phyloP scores from a whole-genome alignment of 2,888 invertebrate genomes.

The Cataglyphis albicans region DNA sequence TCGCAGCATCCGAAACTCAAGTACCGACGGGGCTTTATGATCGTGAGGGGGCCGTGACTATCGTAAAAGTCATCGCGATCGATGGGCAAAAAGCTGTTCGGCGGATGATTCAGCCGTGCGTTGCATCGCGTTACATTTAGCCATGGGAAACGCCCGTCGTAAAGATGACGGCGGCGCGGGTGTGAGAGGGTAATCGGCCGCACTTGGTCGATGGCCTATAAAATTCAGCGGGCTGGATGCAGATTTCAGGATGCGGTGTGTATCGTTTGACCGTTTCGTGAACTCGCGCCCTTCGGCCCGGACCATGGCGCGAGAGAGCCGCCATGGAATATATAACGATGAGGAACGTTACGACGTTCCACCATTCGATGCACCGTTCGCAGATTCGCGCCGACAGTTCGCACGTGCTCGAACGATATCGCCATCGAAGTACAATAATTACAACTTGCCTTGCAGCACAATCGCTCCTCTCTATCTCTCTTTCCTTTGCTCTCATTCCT shows the following conservation, averaged over 20 bases:
- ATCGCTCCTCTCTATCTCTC: not conserved
- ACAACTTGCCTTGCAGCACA: constrained; percentile 60
- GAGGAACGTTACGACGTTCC: constrained; percentile 73
- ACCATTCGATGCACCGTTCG: constrained; percentile 62
- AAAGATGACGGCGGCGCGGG: constrained; percentile 62
- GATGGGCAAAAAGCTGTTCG: constrained; percentile 78
- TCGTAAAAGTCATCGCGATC: constrained; percentile 84
- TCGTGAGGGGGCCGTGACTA: constrained; percentile 78
- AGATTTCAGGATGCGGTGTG: constrained; percentile 83
- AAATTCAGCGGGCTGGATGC: constrained; percentile 82
- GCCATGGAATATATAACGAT: constrained; percentile 72
- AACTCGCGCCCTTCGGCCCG: constrained; percentile 62
- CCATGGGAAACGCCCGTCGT: constrained; percentile 81
- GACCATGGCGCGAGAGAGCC: constrained; percentile 66
- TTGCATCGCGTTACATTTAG: constrained; percentile 78
- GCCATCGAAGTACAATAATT: constrained; percentile 77
- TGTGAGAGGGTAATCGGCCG: constrained; percentile 57
- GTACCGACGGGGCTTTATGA: constrained; percentile 77
- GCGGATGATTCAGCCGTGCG: constrained; percentile 75
- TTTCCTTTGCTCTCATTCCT: constrained; percentile 18
- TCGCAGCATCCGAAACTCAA: constrained; percentile 58
- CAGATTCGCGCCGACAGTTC: constrained; percentile 76
- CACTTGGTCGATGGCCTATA: constrained; percentile 77
- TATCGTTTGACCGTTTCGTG: constrained; percentile 77
- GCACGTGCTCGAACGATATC: constrained; percentile 76